These are phyloP conservation scores for Myotis vivesi DNA, from an alignment of 2,797 vertebrate species.

Conservation along the genomic window DNA sequence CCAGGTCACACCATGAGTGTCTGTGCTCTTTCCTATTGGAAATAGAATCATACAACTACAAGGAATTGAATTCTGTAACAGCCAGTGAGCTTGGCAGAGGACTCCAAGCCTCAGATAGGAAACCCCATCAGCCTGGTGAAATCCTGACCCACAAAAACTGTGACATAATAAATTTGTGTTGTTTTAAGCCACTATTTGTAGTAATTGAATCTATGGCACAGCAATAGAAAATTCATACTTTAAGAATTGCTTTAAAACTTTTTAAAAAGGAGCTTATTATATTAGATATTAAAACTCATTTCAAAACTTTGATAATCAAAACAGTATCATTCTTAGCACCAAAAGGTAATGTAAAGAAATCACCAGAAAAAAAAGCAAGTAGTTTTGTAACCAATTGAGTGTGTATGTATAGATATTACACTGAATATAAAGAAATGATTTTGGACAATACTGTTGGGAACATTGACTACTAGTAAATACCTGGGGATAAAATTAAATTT, in stretches of 20 bases:
- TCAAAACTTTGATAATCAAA: background rate
- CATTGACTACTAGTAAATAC: background rate
- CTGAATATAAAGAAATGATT: background rate
- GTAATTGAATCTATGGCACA: background rate
- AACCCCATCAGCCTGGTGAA: background rate
- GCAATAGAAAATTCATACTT: background rate
- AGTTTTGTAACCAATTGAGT: background rate
- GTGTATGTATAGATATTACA: background rate
- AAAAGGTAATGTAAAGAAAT: background rate
- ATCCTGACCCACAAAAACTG: background rate
- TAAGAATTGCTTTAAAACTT: background rate
- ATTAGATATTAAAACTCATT: background rate
- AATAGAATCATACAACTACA: background rate
- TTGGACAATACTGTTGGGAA: background rate
- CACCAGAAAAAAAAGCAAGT: background rate
- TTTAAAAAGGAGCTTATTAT: background rate
- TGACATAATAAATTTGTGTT: background rate
- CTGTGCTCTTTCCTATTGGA: background rate
- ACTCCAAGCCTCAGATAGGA: background rate
- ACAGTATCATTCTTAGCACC: background rate
- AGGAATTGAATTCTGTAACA: background rate
- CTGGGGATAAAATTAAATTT: background rate
- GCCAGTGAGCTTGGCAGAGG: background rate
- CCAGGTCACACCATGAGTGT: background rate
- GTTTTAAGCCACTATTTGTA: background rate